Evolutionary conservation across 2,797 vertebrate species (phyloP).

Genomic region (Orestias chungarensis): DNA sequence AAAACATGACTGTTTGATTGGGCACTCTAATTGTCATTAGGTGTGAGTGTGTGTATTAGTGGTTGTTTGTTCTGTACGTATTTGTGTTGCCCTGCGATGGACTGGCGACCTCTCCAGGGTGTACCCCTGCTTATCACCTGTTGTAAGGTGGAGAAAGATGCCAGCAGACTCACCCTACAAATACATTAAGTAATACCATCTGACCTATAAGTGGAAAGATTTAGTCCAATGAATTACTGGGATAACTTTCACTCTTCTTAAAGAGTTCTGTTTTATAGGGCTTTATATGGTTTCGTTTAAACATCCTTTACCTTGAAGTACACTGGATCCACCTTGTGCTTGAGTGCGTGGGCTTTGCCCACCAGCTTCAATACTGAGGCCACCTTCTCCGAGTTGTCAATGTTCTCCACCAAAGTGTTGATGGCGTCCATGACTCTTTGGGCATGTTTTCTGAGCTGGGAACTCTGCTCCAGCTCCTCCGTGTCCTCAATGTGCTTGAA

Average conservation of each 20-base stretch:
- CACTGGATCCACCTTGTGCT: conserved; percentile 92
- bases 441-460: conserved; percentile 89
- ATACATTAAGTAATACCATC: not conserved
- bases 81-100: too few species aligned
- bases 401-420: conserved; percentile 90
- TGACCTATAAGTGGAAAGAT: not conserved
- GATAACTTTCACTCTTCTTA: not conserved
- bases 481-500: conserved; percentile 90
- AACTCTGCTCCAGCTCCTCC: conserved; percentile 87
- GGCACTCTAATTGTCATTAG: too few species aligned
- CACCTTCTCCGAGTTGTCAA: conserved; percentile 87
- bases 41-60: too few species aligned
- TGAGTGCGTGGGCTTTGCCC: conserved; percentile 89
- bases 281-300: not conserved
- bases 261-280: not conserved
- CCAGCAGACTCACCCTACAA: too few species aligned
- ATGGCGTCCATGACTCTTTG: conserved; percentile 88
- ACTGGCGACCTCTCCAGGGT: too few species aligned
- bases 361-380: conserved; percentile 84
- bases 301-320: conserved; percentile 90
- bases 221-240: not conserved
- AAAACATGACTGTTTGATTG: too few species aligned
- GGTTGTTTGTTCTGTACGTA: too few species aligned
- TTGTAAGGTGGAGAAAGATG: too few species aligned
- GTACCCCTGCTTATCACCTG: too few species aligned